Evolutionary conservation across 1,140 invertebrate species (phyloP).

Genomic region (Pomphorhynchus laevis): DNA sequence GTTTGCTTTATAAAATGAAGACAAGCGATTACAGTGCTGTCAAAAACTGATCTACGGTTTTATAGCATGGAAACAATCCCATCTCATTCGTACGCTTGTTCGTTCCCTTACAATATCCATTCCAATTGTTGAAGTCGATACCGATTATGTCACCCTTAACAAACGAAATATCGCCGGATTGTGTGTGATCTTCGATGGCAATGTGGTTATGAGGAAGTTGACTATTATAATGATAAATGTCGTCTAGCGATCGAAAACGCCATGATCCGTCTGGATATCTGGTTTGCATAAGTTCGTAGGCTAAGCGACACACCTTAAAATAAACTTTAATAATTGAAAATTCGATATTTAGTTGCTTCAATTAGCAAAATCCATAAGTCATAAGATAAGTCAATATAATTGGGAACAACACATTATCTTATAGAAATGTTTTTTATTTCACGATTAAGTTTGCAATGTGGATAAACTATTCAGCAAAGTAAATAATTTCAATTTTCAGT

Average conservation of each 20-base stretch:
- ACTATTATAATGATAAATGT: slow-evolving; percentile 87
- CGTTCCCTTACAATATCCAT: slow-evolving; percentile 53
- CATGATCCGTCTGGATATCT: slow-evolving; percentile 42
- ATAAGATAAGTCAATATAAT: too few relatives aligned
- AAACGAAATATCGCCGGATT: slow-evolving; percentile 33
- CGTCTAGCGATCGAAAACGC: slow-evolving; percentile 52
- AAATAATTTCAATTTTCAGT: too few relatives aligned
- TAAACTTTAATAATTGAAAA: too few relatives aligned
- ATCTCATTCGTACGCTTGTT: slow-evolving; percentile 35
- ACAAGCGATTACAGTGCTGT: too few relatives aligned
- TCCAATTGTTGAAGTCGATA: slow-evolving; percentile 78
- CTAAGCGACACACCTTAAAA: slow-evolving; percentile 53
- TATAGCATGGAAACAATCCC: slow-evolving; percentile 23
- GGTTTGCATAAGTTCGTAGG: slow-evolving; percentile 79
- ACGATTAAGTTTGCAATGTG: too few relatives aligned
- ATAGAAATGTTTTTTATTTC: too few relatives aligned
- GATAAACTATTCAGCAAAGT: too few relatives aligned
- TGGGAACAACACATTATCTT: too few relatives aligned
- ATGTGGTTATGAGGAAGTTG: slow-evolving; percentile 49
- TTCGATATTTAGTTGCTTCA: too few relatives aligned
- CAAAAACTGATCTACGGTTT: slow-evolving; percentile 15
- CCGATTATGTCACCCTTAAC: slow-evolving; percentile 42
- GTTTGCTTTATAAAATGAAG: too few relatives aligned
- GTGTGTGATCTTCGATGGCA: slow-evolving; percentile 35
- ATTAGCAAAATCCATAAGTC: too few relatives aligned